These are phyloP conservation scores for Battus philenor DNA, from an alignment of 1,140 invertebrate genomes.

Conservation along the genomic window DNA sequence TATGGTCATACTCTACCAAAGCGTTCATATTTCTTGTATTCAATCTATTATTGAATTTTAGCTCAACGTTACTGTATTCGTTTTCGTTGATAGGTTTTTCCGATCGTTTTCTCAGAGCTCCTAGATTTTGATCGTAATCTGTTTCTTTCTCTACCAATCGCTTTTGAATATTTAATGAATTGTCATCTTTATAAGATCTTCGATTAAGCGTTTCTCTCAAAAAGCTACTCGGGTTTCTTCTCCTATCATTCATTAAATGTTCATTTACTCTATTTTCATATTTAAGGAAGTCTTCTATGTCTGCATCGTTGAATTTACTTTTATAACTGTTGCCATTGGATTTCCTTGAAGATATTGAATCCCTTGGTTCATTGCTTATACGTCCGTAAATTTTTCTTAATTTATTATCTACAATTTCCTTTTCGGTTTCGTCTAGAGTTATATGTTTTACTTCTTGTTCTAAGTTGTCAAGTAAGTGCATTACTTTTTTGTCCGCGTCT, in stretches of 20 bases:
- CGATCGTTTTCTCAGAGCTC: constrained; percentile 4
- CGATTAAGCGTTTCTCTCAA: background rate
- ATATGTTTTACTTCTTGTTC: constrained; percentile 42
- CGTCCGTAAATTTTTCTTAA: constrained; percentile 42
- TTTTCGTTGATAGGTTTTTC: constrained; percentile 13
- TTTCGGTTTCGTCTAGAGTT: constrained; percentile 27
- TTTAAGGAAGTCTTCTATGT: constrained; percentile 7
- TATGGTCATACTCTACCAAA: background rate
- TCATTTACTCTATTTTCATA: constrained; percentile 12
- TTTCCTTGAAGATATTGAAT: constrained; percentile 5
- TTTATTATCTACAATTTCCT: constrained; percentile 42
- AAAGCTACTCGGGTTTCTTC: constrained; percentile 2
- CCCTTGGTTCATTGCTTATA: constrained; percentile 12
- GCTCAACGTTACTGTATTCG: background rate
- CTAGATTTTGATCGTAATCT: background rate
- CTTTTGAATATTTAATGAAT: background rate
- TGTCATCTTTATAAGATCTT: background rate
- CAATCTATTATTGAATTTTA: background rate
- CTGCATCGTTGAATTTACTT: background rate
- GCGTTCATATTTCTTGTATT: constrained; percentile 7
- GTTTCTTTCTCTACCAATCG: constrained; percentile 5
- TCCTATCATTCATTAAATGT: background rate
- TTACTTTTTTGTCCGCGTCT: constrained; percentile 30
- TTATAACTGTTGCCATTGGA: constrained; percentile 3
- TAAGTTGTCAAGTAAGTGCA: constrained; percentile 39